phyloP scores from a whole-genome alignment of 2,113 vertebrate species.

The Panthera uncia region DNA sequence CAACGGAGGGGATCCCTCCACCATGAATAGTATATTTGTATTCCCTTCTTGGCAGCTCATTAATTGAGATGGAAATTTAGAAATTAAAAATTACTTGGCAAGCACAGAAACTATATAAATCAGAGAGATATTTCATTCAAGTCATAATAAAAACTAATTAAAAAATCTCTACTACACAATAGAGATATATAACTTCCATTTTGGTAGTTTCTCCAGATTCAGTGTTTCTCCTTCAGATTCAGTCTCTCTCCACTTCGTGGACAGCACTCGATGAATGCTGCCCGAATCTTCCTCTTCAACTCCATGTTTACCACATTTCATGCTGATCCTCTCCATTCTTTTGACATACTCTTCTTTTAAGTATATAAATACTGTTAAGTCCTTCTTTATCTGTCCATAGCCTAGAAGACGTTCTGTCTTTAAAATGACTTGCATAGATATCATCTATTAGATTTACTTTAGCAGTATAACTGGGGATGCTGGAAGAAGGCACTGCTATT shows the following conservation, averaged over 20 bases:
- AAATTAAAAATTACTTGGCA: conserved; percentile 28
- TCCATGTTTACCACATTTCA: not conserved
- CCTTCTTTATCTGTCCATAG: not conserved
- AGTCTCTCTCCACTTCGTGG: not conserved
- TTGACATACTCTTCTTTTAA: not conserved
- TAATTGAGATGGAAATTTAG: not conserved
- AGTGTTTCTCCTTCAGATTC: not conserved
- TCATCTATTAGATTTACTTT: not conserved
- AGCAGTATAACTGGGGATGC: not conserved
- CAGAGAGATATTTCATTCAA: conserved; percentile 17
- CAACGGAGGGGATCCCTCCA: not conserved
- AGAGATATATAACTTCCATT: not conserved
- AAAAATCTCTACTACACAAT: not conserved
- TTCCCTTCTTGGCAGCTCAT: not conserved
- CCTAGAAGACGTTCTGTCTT: not conserved
- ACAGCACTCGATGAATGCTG: not conserved
- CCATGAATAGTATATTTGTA: not conserved
- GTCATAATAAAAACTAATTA: not conserved
- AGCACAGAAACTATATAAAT: not conserved
- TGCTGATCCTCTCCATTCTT: not conserved
- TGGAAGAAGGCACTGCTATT: not conserved
- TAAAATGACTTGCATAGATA: not conserved
- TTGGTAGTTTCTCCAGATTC: not conserved
- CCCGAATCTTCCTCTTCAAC: not conserved
- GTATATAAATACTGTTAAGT: not conserved